phyloP scores from a whole-genome alignment of 2,113 vertebrate genomes.

The Perca flavescens region DNA sequence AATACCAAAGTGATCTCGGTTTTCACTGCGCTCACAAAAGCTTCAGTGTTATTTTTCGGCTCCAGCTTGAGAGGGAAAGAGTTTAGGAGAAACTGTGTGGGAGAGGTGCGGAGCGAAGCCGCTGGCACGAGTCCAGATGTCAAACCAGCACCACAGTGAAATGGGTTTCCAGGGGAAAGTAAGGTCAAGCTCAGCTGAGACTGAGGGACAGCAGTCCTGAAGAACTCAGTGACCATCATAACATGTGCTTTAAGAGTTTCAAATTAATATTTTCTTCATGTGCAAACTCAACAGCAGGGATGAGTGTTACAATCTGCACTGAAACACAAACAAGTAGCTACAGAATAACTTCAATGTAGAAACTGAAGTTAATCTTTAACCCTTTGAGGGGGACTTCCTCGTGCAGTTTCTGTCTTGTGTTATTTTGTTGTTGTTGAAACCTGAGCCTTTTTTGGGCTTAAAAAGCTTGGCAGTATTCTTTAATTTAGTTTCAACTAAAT shows the following conservation, averaged over 20 bases:
- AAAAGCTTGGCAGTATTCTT: background rate
- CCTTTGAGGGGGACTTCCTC: constrained; percentile 18
- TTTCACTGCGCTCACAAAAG: constrained; percentile 53
- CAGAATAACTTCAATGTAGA: background rate
- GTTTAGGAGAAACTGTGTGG: constrained; percentile 56
- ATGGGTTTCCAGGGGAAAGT: constrained; percentile 66
- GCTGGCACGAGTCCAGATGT: constrained; percentile 60
- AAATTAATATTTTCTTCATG: constrained; percentile 1
- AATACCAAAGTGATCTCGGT: constrained; percentile 39
- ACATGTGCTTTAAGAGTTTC: background rate
- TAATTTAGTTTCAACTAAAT: constrained; percentile 3
- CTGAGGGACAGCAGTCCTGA: constrained; percentile 26
- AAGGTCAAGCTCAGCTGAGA: constrained; percentile 62
- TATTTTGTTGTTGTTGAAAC: constrained; percentile 32
- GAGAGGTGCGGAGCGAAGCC: constrained; percentile 60
- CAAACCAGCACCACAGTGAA: constrained; percentile 59
- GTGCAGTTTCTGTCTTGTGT: constrained; percentile 7
- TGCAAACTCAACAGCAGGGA: background rate
- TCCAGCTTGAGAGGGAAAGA: constrained; percentile 40
- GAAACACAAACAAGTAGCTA: constrained; percentile 26
- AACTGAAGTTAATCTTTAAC: constrained; percentile 52
- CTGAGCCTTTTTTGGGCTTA: constrained; percentile 21
- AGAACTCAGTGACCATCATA: constrained; percentile 41
- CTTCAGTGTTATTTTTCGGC: constrained; percentile 54
- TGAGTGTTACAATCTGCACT: background rate